Conservation (phyloP, 2,113 vertebrate species). For the Notarius quadriscutis region DNA sequence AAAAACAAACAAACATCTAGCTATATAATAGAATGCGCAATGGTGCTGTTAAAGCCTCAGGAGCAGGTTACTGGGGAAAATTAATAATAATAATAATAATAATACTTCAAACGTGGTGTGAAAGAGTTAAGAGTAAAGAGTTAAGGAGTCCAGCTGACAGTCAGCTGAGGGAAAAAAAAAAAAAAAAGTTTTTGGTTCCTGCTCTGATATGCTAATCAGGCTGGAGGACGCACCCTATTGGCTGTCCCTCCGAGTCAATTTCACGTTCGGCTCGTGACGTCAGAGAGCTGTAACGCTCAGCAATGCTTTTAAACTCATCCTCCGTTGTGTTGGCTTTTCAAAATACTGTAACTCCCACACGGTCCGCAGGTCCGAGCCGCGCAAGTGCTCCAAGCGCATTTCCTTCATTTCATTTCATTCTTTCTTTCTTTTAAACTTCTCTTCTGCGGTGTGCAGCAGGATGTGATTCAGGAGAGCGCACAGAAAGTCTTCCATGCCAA, state of each 20-base stretch:
- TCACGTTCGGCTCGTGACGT: conserved; percentile 84
- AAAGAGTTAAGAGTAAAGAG: conserved; percentile 72
- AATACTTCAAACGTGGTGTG: background rate
- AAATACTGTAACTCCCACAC: conserved; percentile 69
- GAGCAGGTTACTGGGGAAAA: too few species aligned
- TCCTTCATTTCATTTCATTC: background rate
- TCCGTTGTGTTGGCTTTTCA: conserved; percentile 84
- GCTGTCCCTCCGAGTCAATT: conserved; percentile 80
- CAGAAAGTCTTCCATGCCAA: background rate
- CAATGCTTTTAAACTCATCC: conserved; percentile 97
- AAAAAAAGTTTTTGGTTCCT: conserved; percentile 85
- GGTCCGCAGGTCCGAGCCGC: conserved; percentile 52
- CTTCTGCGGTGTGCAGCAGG: background rate
- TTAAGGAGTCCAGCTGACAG: conserved; percentile 86
- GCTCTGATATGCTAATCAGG: conserved; percentile 90
- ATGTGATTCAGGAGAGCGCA: conserved; percentile 13
- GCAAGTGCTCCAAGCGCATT: background rate
- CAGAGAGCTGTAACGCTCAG: conserved; percentile 89
- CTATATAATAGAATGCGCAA: too few species aligned
- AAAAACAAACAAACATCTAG: background rate
- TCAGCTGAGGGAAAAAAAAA: conserved; percentile 75
- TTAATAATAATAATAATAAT: background rate
- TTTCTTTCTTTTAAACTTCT: too few species aligned
- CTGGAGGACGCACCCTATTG: conserved; percentile 77
- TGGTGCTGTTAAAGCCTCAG: too few species aligned